A percentile compares a stretch with the other conserved stretches of the same genome.
Evolutionary conservation across 2,113 vertebrate genomes (phyloP).

Genomic region (Myocastor coypus): DNA sequence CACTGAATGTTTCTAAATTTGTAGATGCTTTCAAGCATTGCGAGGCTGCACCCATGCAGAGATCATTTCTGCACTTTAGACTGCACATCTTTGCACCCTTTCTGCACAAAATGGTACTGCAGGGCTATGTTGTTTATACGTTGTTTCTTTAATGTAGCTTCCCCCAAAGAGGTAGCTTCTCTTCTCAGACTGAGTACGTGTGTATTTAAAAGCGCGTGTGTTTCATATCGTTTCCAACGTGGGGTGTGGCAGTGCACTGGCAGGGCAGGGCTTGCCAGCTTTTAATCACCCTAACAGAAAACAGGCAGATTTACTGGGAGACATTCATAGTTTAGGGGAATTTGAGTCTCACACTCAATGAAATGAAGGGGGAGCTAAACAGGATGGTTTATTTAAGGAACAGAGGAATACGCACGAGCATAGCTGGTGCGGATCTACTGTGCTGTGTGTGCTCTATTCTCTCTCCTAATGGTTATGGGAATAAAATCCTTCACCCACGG

Average conservation of each 20-base stretch:
- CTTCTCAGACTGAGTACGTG: background rate
- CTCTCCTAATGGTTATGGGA: background rate
- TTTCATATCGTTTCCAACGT: background rate
- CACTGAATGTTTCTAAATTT: conserved; percentile 45
- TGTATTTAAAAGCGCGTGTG: fast-evolving
- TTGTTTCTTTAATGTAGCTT: conserved; percentile 48
- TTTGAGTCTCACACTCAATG: background rate
- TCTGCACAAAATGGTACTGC: background rate
- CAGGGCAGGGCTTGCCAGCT: conserved; percentile 34
- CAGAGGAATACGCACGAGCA: background rate
- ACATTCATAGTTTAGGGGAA: conserved; percentile 12
- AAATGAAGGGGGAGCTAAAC: background rate
- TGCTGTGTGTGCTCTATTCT: background rate
- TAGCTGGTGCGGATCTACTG: background rate
- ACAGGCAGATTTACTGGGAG: background rate
- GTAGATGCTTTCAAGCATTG: background rate
- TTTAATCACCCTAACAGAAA: background rate
- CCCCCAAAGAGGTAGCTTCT: background rate
- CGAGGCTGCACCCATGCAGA: background rate
- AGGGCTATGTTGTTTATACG: background rate
- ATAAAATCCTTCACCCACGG: conserved; percentile 3
- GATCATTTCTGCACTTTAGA: conserved; percentile 20
- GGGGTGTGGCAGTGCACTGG: background rate
- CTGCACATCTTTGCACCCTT: background rate
- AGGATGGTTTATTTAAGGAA: conserved; percentile 15